A percentile compares a stretch with the other conserved stretches of the same genome.
Evolutionary conservation across 2,113 vertebrate species (phyloP).

Genomic region (Daubentonia madagascariensis): DNA sequence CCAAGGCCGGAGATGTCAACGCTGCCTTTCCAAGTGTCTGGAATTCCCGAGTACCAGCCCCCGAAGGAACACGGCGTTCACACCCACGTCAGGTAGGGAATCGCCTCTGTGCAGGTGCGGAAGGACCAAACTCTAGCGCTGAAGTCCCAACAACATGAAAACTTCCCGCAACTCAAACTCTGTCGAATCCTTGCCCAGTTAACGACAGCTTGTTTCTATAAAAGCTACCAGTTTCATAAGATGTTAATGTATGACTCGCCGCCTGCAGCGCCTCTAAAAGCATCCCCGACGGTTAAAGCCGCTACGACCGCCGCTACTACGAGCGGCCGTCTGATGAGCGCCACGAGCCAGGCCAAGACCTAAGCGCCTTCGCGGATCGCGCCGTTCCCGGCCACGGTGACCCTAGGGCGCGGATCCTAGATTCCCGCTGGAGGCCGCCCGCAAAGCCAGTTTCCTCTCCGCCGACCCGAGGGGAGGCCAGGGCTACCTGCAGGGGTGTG

Average conservation of each 20-base stretch:
- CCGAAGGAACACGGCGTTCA: background rate
- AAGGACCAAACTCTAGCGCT: background rate
- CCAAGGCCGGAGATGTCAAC: background rate
- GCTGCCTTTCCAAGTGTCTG: background rate
- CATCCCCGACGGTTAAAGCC: background rate
- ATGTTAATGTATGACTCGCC: background rate
- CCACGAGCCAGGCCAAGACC: background rate
- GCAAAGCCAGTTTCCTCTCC: background rate
- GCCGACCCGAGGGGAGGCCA: background rate
- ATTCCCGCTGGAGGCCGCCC: background rate
- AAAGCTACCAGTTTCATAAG: background rate
- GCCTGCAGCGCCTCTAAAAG: background rate
- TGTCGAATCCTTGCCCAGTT: background rate
- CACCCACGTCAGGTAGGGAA: background rate
- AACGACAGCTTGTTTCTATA: background rate
- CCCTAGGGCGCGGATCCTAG: background rate
- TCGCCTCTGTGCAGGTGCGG: fast-evolving
- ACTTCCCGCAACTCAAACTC: background rate
- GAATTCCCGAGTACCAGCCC: too few relatives aligned
- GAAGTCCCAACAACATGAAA: background rate
- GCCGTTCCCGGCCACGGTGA: background rate
- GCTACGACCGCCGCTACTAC: background rate
- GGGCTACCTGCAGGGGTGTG: background rate
- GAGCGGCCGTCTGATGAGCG: background rate
- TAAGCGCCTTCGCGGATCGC: background rate